Conservation (phyloP, 1,140 invertebrate genomes). For the Brachystomella parvula region DNA sequence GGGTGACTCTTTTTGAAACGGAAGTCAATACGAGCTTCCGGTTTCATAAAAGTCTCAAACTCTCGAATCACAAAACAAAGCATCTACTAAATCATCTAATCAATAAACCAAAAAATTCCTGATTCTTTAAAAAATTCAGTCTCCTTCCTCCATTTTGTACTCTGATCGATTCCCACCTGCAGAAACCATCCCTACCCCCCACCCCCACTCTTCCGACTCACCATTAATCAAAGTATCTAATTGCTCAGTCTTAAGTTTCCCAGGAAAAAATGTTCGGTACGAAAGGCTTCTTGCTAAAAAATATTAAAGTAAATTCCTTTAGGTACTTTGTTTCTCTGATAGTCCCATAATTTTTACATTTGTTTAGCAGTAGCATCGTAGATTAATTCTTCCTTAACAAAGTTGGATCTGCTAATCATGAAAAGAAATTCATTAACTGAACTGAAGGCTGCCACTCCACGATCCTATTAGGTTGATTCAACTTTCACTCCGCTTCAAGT, state of each 20-base stretch:
- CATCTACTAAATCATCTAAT: neutral
- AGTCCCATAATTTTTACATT: neutral
- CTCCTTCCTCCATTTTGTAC: conserved; percentile 6
- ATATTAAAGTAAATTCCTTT: neutral
- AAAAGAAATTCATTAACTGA: neutral
- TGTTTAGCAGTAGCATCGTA: neutral
- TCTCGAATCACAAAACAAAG: neutral
- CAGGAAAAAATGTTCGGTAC: neutral
- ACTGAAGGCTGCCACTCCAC: neutral
- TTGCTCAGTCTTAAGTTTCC: conserved; percentile 6
- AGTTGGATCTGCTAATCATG: neutral
- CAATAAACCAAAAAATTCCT: neutral
- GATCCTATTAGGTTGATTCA: neutral
- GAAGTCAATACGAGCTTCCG: neutral
- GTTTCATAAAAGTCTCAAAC: neutral
- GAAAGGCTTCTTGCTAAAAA: neutral
- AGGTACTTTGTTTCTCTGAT: conserved; percentile 8
- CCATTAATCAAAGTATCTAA: neutral
- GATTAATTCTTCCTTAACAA: neutral
- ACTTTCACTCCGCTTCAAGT: neutral
- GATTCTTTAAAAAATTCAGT: neutral
- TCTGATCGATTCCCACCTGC: no score
- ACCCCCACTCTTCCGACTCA: neutral
- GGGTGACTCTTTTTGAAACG: conserved; percentile 4
- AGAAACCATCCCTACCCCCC: neutral